Evolutionary conservation across 2,888 invertebrate species (phyloP).

Genomic region (Callinectes sapidus): DNA sequence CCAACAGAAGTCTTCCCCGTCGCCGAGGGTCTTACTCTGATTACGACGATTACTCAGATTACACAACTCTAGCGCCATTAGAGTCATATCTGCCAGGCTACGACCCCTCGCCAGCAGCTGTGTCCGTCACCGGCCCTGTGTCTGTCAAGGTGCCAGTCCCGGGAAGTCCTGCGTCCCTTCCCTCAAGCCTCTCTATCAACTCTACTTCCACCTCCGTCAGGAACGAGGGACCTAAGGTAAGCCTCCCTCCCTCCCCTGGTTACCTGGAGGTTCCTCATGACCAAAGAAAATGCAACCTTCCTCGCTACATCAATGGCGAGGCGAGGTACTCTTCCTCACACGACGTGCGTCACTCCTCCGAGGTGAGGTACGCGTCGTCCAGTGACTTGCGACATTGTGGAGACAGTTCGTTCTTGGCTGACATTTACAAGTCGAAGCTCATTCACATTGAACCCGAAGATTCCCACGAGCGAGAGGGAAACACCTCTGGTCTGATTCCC

Average conservation of each 20-base stretch:
- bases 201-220: background rate
- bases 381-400: conserved; percentile 57
- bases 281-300: conserved; percentile 46
- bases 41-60: conserved; percentile 62
- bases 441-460: conserved; percentile 60
- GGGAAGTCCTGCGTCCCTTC: conserved; percentile 51
- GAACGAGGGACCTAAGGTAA: too few relatives aligned
- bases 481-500: conserved; percentile 40
- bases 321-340: conserved; percentile 64
- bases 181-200: conserved; percentile 11
- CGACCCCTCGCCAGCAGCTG: conserved; percentile 52
- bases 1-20: conserved; percentile 50
- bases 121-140: conserved; percentile 60
- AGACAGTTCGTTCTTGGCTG: conserved; percentile 42
- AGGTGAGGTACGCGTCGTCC: conserved; percentile 55
- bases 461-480: background rate
- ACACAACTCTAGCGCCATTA: conserved; percentile 49
- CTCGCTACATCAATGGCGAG: conserved; percentile 69
- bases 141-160: conserved; percentile 57
- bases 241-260: background rate
- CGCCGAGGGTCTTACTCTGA: conserved; percentile 55
- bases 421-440: conserved; percentile 57
- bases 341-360: conserved; percentile 54
- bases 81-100: conserved; percentile 60
- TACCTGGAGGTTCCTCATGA: background rate